Base-by-base conservation (phyloP, 2,888 invertebrate species). In the Coenonympha glycerion region DNA sequence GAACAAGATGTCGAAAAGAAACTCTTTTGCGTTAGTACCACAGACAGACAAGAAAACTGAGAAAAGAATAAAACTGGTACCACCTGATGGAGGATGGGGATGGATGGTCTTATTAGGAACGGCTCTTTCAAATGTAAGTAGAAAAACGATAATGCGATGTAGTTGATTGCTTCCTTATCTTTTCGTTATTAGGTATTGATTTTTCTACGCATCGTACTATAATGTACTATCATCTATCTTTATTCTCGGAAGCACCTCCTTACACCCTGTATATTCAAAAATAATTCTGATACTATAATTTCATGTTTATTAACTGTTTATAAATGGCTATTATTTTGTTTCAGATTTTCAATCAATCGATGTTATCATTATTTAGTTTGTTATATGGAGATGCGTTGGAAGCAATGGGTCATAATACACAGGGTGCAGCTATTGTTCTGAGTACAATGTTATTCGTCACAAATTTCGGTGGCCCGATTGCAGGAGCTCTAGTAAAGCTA, bases 71-170 rank as follows among this genome's bases (percentile, higher is more conserved):
- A 86, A 74, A 66, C 64, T 82, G 49, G 70, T 87, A 22, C 85
- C 89, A 1, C 92, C 93, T 0, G 91, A 93, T 69, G 92, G 93
- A 28, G 92, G 92, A 0, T 93, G 91, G 91, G 93, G 93, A 0
- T 93, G 93, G 93, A 86, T 92, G 76, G 89, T 92, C 1, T 85
- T 93, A 3, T 66, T 90, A 42, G 92, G 92, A 33, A 89, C 90
- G 18, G 91, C 91, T 36, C 56, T 91, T 8, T 88, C 89, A 53
- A 92, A 93, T 78, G 92, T 93, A 79, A 89, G 89, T 88, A 65
- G 18, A 54, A 47, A 30, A 13, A 30, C 11, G n/a, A 26, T 31
- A 31, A 0, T 33, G 11, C 6, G 15, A 37, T 5, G 15, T 42
- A 21, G 24, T 47, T 47, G 26, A 33, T 33, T 22, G 40, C 46